Base-by-base conservation (phyloP, 2,113 vertebrate genomes). In the Perccottus glenii region DNA sequence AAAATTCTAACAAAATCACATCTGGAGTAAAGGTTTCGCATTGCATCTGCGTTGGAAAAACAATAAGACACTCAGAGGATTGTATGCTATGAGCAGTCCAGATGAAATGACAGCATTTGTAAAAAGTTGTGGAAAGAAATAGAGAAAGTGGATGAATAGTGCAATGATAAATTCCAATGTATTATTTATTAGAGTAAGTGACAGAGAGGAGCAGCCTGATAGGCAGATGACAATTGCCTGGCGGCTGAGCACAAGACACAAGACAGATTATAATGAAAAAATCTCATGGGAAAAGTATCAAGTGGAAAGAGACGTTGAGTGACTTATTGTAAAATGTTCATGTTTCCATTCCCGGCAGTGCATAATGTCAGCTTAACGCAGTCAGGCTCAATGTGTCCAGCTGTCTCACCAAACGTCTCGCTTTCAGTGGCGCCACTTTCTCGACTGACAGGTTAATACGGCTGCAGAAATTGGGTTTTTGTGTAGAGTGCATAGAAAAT, bases 401-500 rank as follows among this genome's bases (percentile, higher is more conserved):
- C 35, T 55, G 52, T 45, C 11, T 10, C 36, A 5, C 15, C 45
- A 14, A 55, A 32, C 9, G 4, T 55, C 75, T 74, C 78, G 57
- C n/a, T 82, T 81, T 82, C 78, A 66, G 72, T 88, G 90, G 90
- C 88, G 87, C 89, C 89, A 86, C 86, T 65, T 79, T 86, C 76
- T 55, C 63, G 76, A 77, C 81, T 87, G 87, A 91, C 87, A 85
- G 79, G 87, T 88, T 83, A 88, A 90, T 84, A 56, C 81, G 57
- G 78, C 77, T 62, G 87, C 73, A 77, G 73, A 82, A 86, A 85
- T 74, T 73, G 78, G 70, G 52, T 36, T 74, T 90, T 89, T 79
- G 78, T 82, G 82, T 74, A 86, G 75, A 62, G 77, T 72, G 69
- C 74, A 73, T 63, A 46, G 32, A 58, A 57, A 78, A 82, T 15